Percentiles rank a stretch among this genome's conserved stretches.
These are phyloP conservation scores for Nysson spinosus DNA, from an alignment of 2,888 invertebrate genomes.

Conservation along the genomic window DNA sequence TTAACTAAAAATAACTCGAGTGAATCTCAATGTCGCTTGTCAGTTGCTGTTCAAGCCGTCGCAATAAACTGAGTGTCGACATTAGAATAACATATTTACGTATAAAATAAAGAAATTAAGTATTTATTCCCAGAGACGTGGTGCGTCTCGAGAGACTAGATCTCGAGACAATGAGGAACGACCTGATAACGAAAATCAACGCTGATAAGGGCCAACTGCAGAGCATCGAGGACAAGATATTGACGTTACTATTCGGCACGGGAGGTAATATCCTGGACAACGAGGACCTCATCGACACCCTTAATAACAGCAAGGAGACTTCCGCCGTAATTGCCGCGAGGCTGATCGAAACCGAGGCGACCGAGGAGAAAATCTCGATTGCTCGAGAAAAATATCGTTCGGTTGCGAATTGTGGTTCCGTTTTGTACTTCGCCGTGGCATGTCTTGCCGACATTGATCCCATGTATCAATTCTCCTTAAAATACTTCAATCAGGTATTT, in stretches of 20 bases:
- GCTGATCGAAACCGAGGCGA: conserved; percentile 90
- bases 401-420: conserved; percentile 92
- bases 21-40: too few relatives aligned
- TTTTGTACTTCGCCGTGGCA: conserved; percentile 93
- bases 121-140: conserved; percentile 82
- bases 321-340: conserved; percentile 94
- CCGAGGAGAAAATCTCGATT: conserved; percentile 90
- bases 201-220: conserved; percentile 90
- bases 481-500: conserved; percentile 91
- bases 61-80: not conserved
- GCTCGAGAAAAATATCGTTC: conserved; percentile 92
- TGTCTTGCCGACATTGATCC: conserved; percentile 93
- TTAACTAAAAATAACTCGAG: too few relatives aligned
- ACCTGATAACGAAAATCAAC: conserved; percentile 91
- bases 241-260: conserved; percentile 88
- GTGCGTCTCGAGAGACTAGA: conserved; percentile 95
- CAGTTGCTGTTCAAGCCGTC: too few relatives aligned
- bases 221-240: conserved; percentile 93
- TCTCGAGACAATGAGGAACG: conserved; percentile 88
- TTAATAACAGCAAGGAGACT: conserved; percentile 94
- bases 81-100: not conserved
- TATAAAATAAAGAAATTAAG: not conserved
- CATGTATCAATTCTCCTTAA: conserved; percentile 97
- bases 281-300: conserved; percentile 93
- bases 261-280: conserved; percentile 96